Conservation (phyloP, 2,113 vertebrate species). For the Phoxinus phoxinus region DNA sequence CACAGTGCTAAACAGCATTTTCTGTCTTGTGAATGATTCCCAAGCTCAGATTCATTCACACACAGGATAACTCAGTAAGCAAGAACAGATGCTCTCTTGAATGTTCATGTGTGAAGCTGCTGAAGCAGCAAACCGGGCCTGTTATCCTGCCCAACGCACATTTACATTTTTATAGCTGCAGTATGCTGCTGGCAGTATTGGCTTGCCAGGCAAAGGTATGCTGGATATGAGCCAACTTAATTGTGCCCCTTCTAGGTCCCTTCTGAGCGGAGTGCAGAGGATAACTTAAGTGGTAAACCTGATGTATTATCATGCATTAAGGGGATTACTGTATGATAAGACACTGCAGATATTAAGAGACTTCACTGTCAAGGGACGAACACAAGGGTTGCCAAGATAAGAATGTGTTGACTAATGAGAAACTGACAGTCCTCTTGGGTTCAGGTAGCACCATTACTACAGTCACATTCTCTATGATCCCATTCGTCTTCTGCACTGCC, state of each 20-base stretch:
- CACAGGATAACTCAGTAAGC: background rate
- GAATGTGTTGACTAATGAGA: constrained; percentile 19
- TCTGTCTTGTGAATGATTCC: background rate
- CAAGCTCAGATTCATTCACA: constrained; percentile 18
- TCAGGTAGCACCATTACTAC: background rate
- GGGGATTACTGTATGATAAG: constrained; percentile 34
- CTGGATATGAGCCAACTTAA: background rate
- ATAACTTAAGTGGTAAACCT: constrained; percentile 13
- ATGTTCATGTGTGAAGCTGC: constrained; percentile 24
- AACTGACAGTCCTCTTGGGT: background rate
- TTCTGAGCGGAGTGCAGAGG: constrained; percentile 3
- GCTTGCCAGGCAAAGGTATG: background rate
- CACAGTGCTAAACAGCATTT: background rate
- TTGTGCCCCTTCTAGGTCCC: background rate
- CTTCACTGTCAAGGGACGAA: background rate
- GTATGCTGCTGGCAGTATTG: background rate
- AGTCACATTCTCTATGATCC: background rate
- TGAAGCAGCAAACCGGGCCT: constrained; percentile 37
- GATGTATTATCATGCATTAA: constrained; percentile 37
- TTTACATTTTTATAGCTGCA: constrained; percentile 39
- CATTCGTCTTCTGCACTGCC: background rate
- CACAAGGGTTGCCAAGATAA: background rate
- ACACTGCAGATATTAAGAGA: constrained; percentile 32
- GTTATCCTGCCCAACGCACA: background rate
- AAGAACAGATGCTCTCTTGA: constrained; percentile 27